Percentiles rank a stretch among this genome's conserved stretches.
phyloP scores from a whole-genome alignment of 1,140 invertebrate species.

The Drosophila ficusphila region DNA sequence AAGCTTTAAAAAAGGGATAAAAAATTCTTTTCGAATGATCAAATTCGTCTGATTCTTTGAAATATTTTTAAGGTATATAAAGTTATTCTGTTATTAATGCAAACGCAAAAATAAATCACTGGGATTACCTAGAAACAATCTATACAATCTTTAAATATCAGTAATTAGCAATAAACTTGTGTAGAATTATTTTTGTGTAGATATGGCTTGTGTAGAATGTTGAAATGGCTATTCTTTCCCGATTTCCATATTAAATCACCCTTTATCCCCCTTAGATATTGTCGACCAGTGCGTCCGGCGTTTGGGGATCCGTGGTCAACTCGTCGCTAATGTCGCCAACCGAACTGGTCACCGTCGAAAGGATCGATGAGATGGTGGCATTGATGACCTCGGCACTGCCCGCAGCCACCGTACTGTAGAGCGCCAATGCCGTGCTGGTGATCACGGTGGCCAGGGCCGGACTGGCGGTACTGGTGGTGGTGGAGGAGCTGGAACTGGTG shows the following conservation, averaged over 20 bases:
- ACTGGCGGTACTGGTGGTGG: conserved; percentile 27
- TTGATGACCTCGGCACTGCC: conserved; percentile 67
- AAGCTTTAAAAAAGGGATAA: neutral
- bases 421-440: conserved; percentile 66
- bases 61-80: neutral
- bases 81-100: neutral
- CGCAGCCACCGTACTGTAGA: conserved; percentile 61
- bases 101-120: neutral
- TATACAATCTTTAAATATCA: neutral
- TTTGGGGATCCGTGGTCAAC: conserved; percentile 78
- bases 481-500: conserved; percentile 29
- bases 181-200: neutral
- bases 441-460: conserved; percentile 68
- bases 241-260: neutral
- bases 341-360: conserved; percentile 63
- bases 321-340: conserved; percentile 74
- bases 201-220: conserved; percentile 11
- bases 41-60: neutral
- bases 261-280: conserved; percentile 66
- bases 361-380: conserved; percentile 61
- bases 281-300: conserved; percentile 68
- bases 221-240: neutral
- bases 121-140: neutral
- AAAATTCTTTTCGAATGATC: neutral
- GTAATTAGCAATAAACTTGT: neutral